A percentile compares a stretch with the other conserved stretches of the same genome.
phyloP scores from a whole-genome alignment of 2,113 vertebrate genomes.

The Capreolus pygargus region DNA sequence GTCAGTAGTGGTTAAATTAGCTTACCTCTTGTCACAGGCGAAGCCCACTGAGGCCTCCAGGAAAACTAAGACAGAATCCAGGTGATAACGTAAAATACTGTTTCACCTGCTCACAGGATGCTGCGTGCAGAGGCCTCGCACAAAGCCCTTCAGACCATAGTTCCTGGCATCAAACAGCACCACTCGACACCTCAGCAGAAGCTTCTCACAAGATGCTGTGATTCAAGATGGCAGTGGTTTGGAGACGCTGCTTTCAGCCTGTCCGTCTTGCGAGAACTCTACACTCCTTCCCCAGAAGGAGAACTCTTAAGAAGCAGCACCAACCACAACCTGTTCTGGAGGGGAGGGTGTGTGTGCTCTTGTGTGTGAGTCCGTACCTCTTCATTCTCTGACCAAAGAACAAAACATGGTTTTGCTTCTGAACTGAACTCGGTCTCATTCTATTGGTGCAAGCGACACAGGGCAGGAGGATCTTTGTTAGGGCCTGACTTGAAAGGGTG shows the following conservation, averaged over 20 bases:
- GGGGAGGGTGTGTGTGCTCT: not conserved
- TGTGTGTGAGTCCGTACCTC: not conserved
- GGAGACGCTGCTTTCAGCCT: not conserved
- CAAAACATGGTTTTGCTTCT: not conserved
- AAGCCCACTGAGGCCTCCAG: not conserved
- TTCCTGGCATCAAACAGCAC: not conserved
- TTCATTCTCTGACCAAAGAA: not conserved
- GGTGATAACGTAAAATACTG: not conserved
- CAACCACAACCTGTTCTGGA: not conserved
- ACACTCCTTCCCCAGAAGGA: not conserved
- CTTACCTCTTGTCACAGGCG: not conserved
- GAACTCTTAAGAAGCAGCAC: not conserved
- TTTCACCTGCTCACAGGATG: not conserved
- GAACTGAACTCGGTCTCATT: not conserved
- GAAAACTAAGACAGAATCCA: not conserved
- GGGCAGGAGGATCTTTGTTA: not conserved
- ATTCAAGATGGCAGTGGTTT: not conserved
- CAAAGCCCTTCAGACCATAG: not conserved
- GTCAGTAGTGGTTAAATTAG: not conserved
- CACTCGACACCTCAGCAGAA: not conserved
- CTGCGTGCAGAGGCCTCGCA: not conserved
- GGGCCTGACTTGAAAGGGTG: not conserved
- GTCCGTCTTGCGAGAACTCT: not conserved
- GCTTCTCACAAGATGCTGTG: not conserved
- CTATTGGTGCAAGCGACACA: not conserved